These are phyloP conservation scores for Leptothorax acervorum DNA, from an alignment of 2,888 invertebrate genomes.

Conservation along the genomic window DNA sequence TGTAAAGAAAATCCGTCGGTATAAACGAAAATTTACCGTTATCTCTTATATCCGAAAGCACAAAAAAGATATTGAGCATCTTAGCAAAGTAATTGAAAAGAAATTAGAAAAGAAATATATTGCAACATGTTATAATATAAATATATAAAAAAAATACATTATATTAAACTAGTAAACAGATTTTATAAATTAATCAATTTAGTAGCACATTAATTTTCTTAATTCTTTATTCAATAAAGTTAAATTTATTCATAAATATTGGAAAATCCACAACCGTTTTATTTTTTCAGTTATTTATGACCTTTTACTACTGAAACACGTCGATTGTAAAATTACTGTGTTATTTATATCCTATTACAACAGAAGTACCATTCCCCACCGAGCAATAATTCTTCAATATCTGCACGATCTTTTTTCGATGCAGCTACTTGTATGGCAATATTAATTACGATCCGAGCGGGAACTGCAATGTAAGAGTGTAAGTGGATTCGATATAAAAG, in stretches of 20 bases:
- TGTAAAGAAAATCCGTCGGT: conserved; percentile 13
- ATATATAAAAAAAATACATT: neutral
- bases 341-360: conserved; percentile 42
- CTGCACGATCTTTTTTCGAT: conserved; percentile 43
- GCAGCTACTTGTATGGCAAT: conserved; percentile 51
- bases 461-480: conserved; percentile 48
- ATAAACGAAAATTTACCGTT: neutral
- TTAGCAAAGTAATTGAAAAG: neutral
- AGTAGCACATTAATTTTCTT: neutral
- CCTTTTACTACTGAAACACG: neutral
- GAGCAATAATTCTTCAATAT: conserved; percentile 46
- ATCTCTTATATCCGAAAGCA: neutral
- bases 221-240: conserved; percentile 1
- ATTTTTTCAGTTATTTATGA: neutral
- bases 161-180: neutral
- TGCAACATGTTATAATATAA: neutral
- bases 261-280: neutral
- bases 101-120: neutral
- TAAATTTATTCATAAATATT: neutral
- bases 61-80: neutral
- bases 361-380: conserved; percentile 17
- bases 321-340: conserved; percentile 14
- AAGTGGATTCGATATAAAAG: conserved; percentile 54
- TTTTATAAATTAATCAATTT: neutral
- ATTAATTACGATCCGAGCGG: conserved; percentile 45